Evolutionary conservation across 1,140 invertebrate genomes (phyloP).

Genomic region (Bombus confusus): DNA sequence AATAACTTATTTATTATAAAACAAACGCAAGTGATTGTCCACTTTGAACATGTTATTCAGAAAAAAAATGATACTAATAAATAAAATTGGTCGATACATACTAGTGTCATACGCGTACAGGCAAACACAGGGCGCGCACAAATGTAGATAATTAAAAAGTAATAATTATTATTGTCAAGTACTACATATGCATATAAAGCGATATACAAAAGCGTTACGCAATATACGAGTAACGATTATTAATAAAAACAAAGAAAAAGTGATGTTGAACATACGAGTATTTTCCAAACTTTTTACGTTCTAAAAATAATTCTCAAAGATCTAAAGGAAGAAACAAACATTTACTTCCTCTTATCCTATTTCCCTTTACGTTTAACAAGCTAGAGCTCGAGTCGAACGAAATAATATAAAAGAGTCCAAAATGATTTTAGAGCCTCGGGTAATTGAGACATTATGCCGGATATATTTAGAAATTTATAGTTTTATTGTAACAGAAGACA

Average conservation of each 20-base stretch:
- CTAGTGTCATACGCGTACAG: constrained; percentile 55
- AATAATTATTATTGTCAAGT: constrained; percentile 81
- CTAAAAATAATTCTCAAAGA: not conserved
- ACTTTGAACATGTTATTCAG: constrained; percentile 46
- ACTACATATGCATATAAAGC: constrained; percentile 72
- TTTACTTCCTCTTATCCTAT: not conserved
- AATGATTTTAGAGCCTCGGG: not conserved
- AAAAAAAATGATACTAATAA: constrained; percentile 40
- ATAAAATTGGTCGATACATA: constrained; percentile 32
- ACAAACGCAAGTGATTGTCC: constrained; percentile 53
- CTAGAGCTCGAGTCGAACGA: not conserved
- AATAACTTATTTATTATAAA: constrained; percentile 80
- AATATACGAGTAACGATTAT: constrained; percentile 81
- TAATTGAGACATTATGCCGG: not conserved
- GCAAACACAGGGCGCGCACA: constrained; percentile 58
- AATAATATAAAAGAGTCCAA: not conserved
- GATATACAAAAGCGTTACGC: constrained; percentile 74
- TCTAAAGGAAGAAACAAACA: not conserved
- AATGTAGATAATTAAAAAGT: constrained; percentile 80
- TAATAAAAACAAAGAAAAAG: constrained; percentile 60
- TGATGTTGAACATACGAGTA: constrained; percentile 73
- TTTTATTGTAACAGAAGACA: not conserved
- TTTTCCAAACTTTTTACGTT: not conserved
- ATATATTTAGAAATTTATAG: not conserved
- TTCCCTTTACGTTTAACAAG: not conserved